Conservation (phyloP, 2,888 invertebrate genomes). For the Sussaba pulchella region DNA sequence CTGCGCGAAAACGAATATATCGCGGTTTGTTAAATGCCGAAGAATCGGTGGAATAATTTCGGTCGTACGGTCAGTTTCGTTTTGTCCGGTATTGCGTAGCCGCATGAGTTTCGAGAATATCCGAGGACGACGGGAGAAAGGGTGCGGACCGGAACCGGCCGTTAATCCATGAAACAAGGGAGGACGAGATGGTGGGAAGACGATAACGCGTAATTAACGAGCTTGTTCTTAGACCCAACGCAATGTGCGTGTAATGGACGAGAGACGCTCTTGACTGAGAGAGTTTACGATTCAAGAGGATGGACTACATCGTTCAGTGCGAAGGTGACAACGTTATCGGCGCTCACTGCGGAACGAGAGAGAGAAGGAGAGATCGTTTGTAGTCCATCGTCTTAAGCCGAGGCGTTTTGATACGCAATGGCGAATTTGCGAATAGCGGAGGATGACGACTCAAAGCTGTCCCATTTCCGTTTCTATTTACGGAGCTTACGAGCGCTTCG, state of each 20-base stretch:
- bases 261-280: too few species aligned
- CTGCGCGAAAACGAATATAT: conserved; percentile 85
- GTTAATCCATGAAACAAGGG: conserved; percentile 56
- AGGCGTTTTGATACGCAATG: conserved; percentile 50
- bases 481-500: conserved; percentile 2
- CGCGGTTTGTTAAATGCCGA: conserved; percentile 36
- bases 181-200: conserved; percentile 3
- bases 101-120: conserved; percentile 45
- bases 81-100: conserved; percentile 16
- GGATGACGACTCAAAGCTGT: neutral
- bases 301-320: too few species aligned
- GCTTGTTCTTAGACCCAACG: conserved; percentile 59
- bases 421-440: conserved; percentile 32
- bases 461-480: conserved; percentile 36
- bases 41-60: conserved; percentile 17
- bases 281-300: conserved; percentile 8
- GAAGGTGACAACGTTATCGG: too few species aligned
- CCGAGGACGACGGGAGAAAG: conserved; percentile 12
- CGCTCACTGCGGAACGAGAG: too few species aligned
- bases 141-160: conserved; percentile 49
- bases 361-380: too few species aligned
- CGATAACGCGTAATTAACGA: conserved; percentile 67
- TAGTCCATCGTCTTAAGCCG: too few species aligned
- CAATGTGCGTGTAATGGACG: neutral
- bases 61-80: conserved; percentile 32